phyloP scores from a whole-genome alignment of 2,888 invertebrate genomes.

The Catocala nupta region DNA sequence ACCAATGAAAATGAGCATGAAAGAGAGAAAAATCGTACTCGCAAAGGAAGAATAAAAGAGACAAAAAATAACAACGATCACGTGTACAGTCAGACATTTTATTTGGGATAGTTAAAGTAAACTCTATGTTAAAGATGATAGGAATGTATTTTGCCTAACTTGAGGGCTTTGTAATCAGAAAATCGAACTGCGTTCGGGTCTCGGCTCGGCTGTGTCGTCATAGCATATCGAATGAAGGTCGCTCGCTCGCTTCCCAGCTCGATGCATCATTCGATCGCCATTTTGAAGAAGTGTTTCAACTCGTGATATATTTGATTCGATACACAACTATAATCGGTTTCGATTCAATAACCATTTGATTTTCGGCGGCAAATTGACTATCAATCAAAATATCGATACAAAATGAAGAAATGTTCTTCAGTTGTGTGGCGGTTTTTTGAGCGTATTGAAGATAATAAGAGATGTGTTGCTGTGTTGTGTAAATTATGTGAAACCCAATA shows the following conservation, averaged over 20 bases:
- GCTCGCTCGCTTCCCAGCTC: conserved; percentile 55
- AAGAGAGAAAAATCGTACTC: conserved; percentile 21
- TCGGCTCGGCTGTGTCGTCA: conserved; percentile 35
- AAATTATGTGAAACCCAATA: conserved; percentile 82
- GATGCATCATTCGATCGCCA: conserved; percentile 73
- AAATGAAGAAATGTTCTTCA: conserved; percentile 80
- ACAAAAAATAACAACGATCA: conserved; percentile 19
- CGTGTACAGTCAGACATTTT: conserved; percentile 19
- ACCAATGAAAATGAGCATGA: conserved; percentile 29
- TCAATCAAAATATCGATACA: conserved; percentile 61
- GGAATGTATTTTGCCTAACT: conserved; percentile 11
- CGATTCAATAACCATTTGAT: conserved; percentile 60
- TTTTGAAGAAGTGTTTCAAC: conserved; percentile 60
- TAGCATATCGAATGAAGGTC: conserved; percentile 64
- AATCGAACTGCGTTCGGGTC: conserved; percentile 19
- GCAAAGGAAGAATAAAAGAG: conserved; percentile 20
- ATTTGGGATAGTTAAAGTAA: neutral
- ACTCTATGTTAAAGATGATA: rapidly evolving
- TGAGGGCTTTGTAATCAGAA: neutral
- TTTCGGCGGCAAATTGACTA: conserved; percentile 72
- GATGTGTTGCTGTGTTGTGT: conserved; percentile 79
- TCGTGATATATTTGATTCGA: conserved; percentile 76
- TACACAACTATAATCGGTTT: conserved; percentile 69
- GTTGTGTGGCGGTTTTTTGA: conserved; percentile 83
- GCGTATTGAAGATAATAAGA: conserved; percentile 70